Percentiles rank a stretch among this genome's conserved stretches.
Evolutionary conservation across 2,113 vertebrate genomes (phyloP).

Genomic region (Eubucco bourcierii): DNA sequence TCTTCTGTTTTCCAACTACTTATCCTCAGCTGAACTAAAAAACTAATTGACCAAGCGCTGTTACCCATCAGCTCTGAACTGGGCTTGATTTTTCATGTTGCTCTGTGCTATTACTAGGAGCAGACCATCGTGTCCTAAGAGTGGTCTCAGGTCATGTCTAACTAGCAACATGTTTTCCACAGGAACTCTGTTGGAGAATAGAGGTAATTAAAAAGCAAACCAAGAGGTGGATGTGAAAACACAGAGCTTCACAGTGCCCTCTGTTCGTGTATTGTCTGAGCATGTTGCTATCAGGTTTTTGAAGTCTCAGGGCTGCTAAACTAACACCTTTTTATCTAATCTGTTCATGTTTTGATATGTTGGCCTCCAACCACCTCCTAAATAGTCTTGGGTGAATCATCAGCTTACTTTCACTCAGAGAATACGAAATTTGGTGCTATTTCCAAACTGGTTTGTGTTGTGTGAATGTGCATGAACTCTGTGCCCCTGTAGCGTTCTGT

Average conservation of each 20-base stretch:
- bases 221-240: background rate
- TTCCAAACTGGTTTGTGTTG: background rate
- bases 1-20: background rate
- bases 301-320: background rate
- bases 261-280: background rate
- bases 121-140: background rate
- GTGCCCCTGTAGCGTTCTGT: background rate
- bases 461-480: background rate
- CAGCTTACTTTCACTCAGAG: background rate
- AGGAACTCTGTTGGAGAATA: background rate
- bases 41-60: background rate
- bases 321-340: background rate
- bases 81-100: background rate
- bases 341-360: background rate
- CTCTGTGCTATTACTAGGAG: background rate
- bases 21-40: background rate
- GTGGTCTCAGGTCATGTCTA: background rate
- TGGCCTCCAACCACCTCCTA: background rate
- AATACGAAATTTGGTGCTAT: background rate
- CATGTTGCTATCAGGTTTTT: background rate
- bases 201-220: background rate
- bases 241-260: background rate
- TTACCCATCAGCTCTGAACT: background rate
- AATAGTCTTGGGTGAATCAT: background rate
- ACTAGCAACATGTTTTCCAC: rapidly evolving